Evolutionary conservation across 1,140 invertebrate genomes (phyloP).

Genomic region (Hypothenemus hampei): DNA sequence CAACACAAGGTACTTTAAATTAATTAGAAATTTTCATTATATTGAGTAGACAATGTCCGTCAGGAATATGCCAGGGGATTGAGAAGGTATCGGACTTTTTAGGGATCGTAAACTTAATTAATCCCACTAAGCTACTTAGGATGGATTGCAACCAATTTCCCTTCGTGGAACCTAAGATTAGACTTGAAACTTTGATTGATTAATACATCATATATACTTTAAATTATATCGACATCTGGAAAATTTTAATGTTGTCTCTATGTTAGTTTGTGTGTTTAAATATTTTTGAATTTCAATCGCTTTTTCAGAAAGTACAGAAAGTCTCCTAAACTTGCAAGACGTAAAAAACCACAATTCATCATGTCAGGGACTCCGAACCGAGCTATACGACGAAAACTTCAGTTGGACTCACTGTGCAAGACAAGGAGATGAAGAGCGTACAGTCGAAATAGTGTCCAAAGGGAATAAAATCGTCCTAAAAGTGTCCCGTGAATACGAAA

Average conservation of each 20-base stretch:
- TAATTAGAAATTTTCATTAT: too few relatives aligned
- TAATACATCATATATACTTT: too few relatives aligned
- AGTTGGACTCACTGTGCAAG: slow-evolving; percentile 55
- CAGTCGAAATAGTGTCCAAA: slow-evolving; percentile 54
- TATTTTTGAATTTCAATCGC: neutral
- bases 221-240: too few relatives aligned
- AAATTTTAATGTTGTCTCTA: neutral
- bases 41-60: too few relatives aligned
- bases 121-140: too few relatives aligned
- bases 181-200: too few relatives aligned
- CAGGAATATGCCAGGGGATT: too few relatives aligned
- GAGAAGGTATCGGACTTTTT: too few relatives aligned
- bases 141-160: too few relatives aligned
- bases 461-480: slow-evolving; percentile 50
- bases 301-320: slow-evolving; percentile 31
- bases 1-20: too few relatives aligned
- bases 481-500: slow-evolving; percentile 26
- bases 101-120: too few relatives aligned
- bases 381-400: slow-evolving; percentile 51
- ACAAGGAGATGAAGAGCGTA: slow-evolving; percentile 49
- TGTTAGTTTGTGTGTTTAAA: neutral
- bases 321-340: slow-evolving; percentile 28
- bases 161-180: too few relatives aligned
- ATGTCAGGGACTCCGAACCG: slow-evolving; percentile 52
- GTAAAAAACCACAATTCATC: slow-evolving; percentile 30